Evolutionary conservation across 2,888 invertebrate species (phyloP).

Genomic region (Loripinus fragilis): DNA sequence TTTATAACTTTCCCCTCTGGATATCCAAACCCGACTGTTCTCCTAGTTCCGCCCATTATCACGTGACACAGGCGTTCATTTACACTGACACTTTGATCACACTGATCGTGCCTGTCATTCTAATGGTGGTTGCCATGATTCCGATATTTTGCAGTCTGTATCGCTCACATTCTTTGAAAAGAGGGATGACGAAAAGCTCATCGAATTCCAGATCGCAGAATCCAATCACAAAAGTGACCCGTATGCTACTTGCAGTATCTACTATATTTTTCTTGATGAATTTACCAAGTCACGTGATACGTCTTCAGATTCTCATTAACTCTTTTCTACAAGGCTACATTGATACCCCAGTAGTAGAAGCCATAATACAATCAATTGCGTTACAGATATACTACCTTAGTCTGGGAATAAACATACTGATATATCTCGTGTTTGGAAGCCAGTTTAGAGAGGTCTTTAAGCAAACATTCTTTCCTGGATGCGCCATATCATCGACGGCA

Average conservation of each 20-base stretch:
- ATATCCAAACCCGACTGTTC: slow-evolving; percentile 60
- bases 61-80: slow-evolving; percentile 59
- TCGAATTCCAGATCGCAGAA: neutral
- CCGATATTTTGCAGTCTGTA: slow-evolving; percentile 21
- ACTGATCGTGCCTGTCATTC: slow-evolving; percentile 26
- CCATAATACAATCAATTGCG: slow-evolving; percentile 55
- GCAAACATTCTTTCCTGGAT: slow-evolving; percentile 11
- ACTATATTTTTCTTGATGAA: slow-evolving; percentile 9
- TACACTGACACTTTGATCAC: slow-evolving; percentile 59
- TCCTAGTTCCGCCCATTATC: slow-evolving; percentile 41
- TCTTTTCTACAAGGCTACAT: slow-evolving; percentile 32
- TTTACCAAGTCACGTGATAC: slow-evolving; percentile 22
- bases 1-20: slow-evolving; percentile 73
- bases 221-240: slow-evolving; percentile 10
- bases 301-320: slow-evolving; percentile 9
- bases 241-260: slow-evolving; percentile 13
- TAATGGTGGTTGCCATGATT: slow-evolving; percentile 30
- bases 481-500: neutral
- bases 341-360: slow-evolving; percentile 30
- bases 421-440: slow-evolving; percentile 69
- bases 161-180: slow-evolving; percentile 16
- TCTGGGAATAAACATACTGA: slow-evolving; percentile 69
- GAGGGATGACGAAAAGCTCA: neutral
- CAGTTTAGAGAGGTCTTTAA: slow-evolving; percentile 63
- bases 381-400: slow-evolving; percentile 71